Evolutionary conservation across 2,797 vertebrate genomes (phyloP), one percentile per base, ranked within the genome.

Genomic region (Lepus oiostolus): DNA sequence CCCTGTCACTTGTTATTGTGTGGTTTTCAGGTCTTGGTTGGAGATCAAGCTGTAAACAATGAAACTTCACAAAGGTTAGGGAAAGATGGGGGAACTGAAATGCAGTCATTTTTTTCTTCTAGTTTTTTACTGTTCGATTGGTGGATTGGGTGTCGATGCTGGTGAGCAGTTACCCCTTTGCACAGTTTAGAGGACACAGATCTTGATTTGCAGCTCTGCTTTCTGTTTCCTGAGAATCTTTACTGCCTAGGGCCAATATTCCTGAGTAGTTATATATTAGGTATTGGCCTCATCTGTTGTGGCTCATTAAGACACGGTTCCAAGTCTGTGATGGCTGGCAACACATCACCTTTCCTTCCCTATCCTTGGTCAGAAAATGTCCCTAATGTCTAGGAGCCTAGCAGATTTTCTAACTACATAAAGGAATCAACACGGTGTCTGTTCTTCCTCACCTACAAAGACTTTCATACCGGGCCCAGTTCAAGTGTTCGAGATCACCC

Each of bases 31-130:
- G 85, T 54, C 75, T 84, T 82, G 52, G 35, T 75, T 72, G 63
- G 84, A 77, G 83, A 93, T n/a, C 17, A 58, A 87, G 42, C 35
- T 84, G 28, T 75, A 22, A 88, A 65, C 47, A 32, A 50, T 84
- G 86, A 68, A 76, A 83, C 93, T 92, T 88, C 71, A 87, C 52
- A 76, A 68, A 96, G 24, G 47, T 75, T 80, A 86, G 9, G 32
- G 65, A 68, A 77, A 87, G 26, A 9, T 74, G 24, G 19, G 60
- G 70, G 85, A 76, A 83, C 17, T 3, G 26, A 83, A 91, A 85
- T 28, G 50, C 30, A 19, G 19, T 76, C 19, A 1, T 38, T 85
- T 91, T 65, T 84, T 89, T 32, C 17, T 63, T 91, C 84, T 38
- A n/a, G 24, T n/a, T 50, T 68, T 94, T 76, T 72, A 16, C 65